These are phyloP conservation scores for Hydractinia symbiolongicarpus DNA, from an alignment of 30 jellyfish, hydroid and myxozoan species.

Conservation along the genomic window DNA sequence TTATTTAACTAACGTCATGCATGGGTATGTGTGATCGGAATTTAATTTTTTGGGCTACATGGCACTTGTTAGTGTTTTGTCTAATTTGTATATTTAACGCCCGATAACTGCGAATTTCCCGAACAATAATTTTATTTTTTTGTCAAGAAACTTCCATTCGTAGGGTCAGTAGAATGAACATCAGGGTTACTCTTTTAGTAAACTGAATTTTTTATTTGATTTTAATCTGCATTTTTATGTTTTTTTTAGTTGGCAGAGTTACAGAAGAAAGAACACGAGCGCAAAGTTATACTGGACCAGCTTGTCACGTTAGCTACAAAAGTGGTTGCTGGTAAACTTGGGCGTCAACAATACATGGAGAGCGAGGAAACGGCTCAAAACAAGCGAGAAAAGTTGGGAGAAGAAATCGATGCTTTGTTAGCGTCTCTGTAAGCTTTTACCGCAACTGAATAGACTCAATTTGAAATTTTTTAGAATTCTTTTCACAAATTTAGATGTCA, in stretches of 20 bases:
- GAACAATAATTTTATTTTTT: no score
- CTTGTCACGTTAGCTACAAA: slow-evolving; percentile 55
- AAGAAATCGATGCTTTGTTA: slow-evolving; percentile 59
- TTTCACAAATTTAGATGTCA: no score
- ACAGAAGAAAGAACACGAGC: slow-evolving; percentile 75
- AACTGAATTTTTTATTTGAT: background rate
- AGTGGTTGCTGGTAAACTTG: slow-evolving; percentile 69
- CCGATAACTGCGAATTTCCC: no score
- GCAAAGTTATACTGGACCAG: slow-evolving; percentile 68
- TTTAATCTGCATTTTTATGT: background rate
- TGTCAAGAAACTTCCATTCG: no score
- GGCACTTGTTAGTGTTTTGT: no score
- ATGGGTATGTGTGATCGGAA: no score
- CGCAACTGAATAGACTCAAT: background rate
- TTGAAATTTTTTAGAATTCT: slow-evolving; percentile 1
- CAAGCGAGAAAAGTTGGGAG: slow-evolving; percentile 70
- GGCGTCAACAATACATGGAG: slow-evolving; percentile 75
- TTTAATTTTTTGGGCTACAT: no score
- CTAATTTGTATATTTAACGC: no score
- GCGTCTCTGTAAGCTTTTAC: slow-evolving; percentile 40
- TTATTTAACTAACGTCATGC: no score
- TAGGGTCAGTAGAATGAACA: no score
- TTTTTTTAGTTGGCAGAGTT: slow-evolving; percentile 61
- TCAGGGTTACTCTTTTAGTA: no score
- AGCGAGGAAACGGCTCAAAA: slow-evolving; percentile 52